A percentile compares a stretch with the other conserved stretches of the same genome.
These are phyloP conservation scores for Spermophilus dauricus DNA, from an alignment of 2,113 vertebrate species.

Conservation along the genomic window DNA sequence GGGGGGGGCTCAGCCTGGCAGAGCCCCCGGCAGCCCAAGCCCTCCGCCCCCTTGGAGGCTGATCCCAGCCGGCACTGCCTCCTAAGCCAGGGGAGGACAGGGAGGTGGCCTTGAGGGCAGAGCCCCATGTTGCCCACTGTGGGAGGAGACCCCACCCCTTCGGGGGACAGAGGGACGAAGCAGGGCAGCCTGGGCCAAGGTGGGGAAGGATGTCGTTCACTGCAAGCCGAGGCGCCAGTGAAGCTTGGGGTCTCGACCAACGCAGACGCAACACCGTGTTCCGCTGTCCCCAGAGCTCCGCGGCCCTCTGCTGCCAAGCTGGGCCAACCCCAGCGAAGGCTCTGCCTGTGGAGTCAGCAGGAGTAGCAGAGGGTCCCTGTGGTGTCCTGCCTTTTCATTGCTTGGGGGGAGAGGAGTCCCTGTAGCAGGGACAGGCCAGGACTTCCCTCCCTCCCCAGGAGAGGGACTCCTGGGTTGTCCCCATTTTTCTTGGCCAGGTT, in stretches of 20 bases:
- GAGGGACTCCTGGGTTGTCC: neutral
- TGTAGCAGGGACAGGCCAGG: accelerated
- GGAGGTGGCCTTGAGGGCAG: accelerated
- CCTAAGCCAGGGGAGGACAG: too few relatives aligned
- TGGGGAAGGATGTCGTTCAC: too few relatives aligned
- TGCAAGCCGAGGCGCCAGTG: too few relatives aligned
- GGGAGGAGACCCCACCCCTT: neutral
- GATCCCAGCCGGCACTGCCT: accelerated
- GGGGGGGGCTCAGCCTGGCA: accelerated
- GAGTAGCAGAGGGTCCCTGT: neutral
- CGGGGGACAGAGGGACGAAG: too few relatives aligned
- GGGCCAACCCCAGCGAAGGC: too few relatives aligned
- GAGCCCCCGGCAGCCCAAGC: neutral
- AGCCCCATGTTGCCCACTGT: neutral
- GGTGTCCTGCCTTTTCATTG: too few relatives aligned
- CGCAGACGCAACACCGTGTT: too few relatives aligned
- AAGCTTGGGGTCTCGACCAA: too few relatives aligned
- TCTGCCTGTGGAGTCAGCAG: neutral
- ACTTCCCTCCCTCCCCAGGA: accelerated
- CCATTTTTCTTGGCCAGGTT: neutral
- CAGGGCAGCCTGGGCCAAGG: too few relatives aligned
- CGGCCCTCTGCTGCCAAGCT: neutral
- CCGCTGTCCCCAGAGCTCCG: too few relatives aligned
- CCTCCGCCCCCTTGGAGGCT: neutral
- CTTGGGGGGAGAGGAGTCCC: neutral